Base-by-base conservation (phyloP, 2,113 vertebrate species). In the Condylura cristata region DNA sequence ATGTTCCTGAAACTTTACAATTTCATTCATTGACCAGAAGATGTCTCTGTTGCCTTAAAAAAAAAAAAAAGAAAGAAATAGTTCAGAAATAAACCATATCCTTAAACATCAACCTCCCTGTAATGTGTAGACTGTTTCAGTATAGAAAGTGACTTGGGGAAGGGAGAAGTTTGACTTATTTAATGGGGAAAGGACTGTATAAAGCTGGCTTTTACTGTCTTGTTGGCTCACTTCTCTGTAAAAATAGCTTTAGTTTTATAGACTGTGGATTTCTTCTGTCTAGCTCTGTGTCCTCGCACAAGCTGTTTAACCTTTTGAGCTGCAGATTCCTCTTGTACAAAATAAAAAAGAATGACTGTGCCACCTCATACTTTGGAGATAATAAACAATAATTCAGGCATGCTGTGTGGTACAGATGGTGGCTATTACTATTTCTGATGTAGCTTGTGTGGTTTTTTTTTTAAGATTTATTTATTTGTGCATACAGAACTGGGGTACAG, bases 1-100 rank as follows among this genome's bases (percentile, higher is more conserved):
- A 4, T 37, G 0, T 11, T 24, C 46, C 87, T 37, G 8, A 4
- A 53, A 4, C 5, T 46, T 30, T 94, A 34, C 66, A 96, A 60
- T 96, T 91, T 87, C 76, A 20, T 17, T 26, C 48, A 1, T 65
- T 97, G 95, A 79, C 98, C 98, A 97, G 92, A 96, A 98, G 98
- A 87, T 98, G 98, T 98, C 98, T 96, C 96, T 96, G 48, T 37
- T 95, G 96, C 60, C 16, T 91, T 84, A n/a, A 91, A 71, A 83
- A 81, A 32, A 61, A 71, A 81, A 17, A 37, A 91, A 80, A 86
- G 81, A 32, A 60, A 70, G n/a, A n/a, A 76, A 17, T 34, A 83
- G n/a, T 71, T 72, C 22, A 94, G 84, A 80, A 63, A 80, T 12
- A 16, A 71, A 34, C 68, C 85, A 76, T 5, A 41, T 51, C 37